Evolutionary conservation across 2,888 invertebrate genomes (phyloP), one percentile per base, ranked within the genome.

Genomic region (Synergus laeviventris): DNA sequence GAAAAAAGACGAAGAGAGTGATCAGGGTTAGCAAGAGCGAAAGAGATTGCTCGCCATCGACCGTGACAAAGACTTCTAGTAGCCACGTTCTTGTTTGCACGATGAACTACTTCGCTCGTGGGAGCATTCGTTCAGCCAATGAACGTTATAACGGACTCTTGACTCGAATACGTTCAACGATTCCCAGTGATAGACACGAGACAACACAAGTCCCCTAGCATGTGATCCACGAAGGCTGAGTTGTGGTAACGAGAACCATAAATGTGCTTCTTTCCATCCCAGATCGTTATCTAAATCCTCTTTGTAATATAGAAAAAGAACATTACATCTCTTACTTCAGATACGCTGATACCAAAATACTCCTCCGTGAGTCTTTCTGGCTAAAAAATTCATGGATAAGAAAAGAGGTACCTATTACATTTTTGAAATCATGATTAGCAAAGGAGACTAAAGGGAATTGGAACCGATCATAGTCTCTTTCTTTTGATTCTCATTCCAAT

Each of bases 401-500:
- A 59, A 1, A 56, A 12, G 56, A 21, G 14, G 42, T 42, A 21
- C 21, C 39, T 64, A n/a, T n/a, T 64, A 21, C 18, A 42, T 42
- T 64, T 64, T 61, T 42, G 12, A 38, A 77, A 59, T 64, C 60
- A 36, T 56, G 21, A 59, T 49, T 73, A 42, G 59, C 62, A 49
- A 75, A 74, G 54, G 59, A 73, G 76, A 45, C 54, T 36, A 12
- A 56, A 39, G 45, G 76, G 78, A 77, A 74, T 66, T 21, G 73
- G 62, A 36, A 64, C 64, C 18, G 73, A 31, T 18, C 60, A 49
- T 42, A 42, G 38, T 12, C 24, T 42, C 21, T 31, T 31, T 39
- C 64, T 16, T 64, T 21, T 39, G 56, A 60, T 78, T 76, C 66
- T 61, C 49, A 73, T 73, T 64, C 18, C 64, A 42, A 64, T 64